Base-by-base conservation (phyloP, 2,113 vertebrate genomes). In the Chascanopsetta lugubris region DNA sequence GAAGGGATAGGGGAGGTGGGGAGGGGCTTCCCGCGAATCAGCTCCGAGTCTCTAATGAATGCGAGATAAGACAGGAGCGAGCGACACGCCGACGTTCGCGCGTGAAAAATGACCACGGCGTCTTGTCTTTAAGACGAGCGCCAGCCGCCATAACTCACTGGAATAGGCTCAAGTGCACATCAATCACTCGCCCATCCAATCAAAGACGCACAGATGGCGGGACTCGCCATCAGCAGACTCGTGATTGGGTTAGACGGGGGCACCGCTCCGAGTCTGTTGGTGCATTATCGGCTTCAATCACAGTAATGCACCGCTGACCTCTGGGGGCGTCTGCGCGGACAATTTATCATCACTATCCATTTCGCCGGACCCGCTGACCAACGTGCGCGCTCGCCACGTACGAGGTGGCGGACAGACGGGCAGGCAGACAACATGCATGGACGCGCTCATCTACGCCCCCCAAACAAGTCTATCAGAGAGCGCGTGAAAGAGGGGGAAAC, bases 231-330 rank as follows among this genome's bases (percentile, higher is more conserved):
- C 78, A 79, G 82, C 62, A 61, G 25, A 68, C 76, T 40, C 74
- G 78, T 84, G 85, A 89, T 87, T 85, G 85, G 84, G 84, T 89
- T 89, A 88, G 74, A 80, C 63, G 62, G 75, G 77, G 57, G 83
- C 45, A 74, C 65, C 61, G 59, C 50, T 3, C 5, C 24, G 79
- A 79, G 77, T 76, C 80, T 83, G 81, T 79, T 80, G 76, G 75
- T 85, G 75, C 79, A 82, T 88, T 87, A 86, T 85, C 78, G 38
- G 80, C 72, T 88, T 84, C 82, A 85, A 89, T 88, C 80, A 76
- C 69, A 63, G 68, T 87, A 87, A 89, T 88, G 84, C 84, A 82
- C 82, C 69, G 36, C 47, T 67, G 85, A 88, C 85, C 87, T 86
- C 77, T 79, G 62, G 75, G n/a, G 63, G 42, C 59, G 49, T 71